Conservation (phyloP, 2,797 vertebrate genomes). For the Siniperca undulata region DNA sequence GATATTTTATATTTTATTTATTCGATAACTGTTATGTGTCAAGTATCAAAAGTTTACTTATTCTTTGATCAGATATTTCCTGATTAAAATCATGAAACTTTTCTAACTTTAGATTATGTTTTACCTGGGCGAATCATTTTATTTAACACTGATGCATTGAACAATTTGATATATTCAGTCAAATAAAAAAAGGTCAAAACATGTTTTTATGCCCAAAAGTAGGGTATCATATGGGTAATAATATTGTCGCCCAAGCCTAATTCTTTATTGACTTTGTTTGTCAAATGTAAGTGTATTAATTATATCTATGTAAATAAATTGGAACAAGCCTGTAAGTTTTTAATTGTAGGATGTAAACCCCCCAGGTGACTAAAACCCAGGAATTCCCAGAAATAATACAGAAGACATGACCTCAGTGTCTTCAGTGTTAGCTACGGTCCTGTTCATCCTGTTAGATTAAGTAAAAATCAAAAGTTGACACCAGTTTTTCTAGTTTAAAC, state of each 20-base stretch:
- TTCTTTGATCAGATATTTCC: not conserved
- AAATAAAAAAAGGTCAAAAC: not conserved
- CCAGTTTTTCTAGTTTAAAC: too few relatives aligned
- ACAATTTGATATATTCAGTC: not conserved
- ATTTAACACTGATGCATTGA: too few relatives aligned
- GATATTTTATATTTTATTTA: too few relatives aligned
- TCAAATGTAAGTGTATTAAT: too few relatives aligned
- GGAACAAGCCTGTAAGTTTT: not conserved
- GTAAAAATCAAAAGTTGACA: not conserved
- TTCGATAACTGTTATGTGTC: not conserved
- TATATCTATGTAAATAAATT: not conserved
- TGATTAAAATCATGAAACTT: not conserved
- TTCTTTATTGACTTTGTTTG: not conserved
- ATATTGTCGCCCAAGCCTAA: not conserved
- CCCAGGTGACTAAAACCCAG: not conserved
- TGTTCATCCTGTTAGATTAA: not conserved
- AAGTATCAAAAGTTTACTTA: too few relatives aligned
- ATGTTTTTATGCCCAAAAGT: not conserved
- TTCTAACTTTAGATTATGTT: not conserved
- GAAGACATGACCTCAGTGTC: not conserved
- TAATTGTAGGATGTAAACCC: too few relatives aligned
- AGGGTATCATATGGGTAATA: not conserved
- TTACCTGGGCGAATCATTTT: not conserved
- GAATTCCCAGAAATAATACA: not conserved
- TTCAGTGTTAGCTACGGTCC: not conserved